A percentile compares a stretch with the other conserved stretches of the same genome.
Evolutionary conservation across 2,888 invertebrate genomes (phyloP).

Genomic region (Girardia tigrina): DNA sequence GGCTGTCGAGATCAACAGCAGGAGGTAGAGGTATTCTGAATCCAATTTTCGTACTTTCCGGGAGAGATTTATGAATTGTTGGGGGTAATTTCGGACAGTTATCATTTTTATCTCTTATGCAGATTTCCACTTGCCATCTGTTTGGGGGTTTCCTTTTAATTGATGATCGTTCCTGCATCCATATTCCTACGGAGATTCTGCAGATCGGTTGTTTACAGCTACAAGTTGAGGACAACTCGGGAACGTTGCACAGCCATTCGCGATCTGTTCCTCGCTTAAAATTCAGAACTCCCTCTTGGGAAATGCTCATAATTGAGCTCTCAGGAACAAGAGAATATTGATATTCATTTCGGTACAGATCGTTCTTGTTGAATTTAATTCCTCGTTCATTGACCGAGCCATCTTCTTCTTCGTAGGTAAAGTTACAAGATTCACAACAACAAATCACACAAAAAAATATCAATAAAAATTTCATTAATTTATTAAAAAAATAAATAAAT

Average conservation of each 20-base stretch:
- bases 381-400: neutral
- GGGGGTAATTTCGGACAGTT: neutral
- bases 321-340: neutral
- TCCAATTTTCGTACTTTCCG: neutral
- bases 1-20: neutral
- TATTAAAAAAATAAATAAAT: too few species aligned
- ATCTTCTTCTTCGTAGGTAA: neutral
- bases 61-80: neutral
- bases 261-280: neutral
- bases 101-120: conserved; percentile 10
- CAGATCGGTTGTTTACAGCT: neutral
- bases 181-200: neutral
- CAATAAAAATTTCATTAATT: neutral
- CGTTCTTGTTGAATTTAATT: neutral
- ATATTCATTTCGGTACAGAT: neutral
- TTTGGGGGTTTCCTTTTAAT: neutral
- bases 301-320: neutral
- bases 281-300: neutral
- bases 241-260: neutral
- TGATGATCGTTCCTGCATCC: neutral
- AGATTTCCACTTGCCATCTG: neutral
- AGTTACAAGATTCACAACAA: neutral
- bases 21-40: neutral
- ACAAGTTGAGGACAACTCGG: neutral
- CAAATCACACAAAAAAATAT: neutral